Percentiles rank a stretch among this genome's conserved stretches.
phyloP scores from a whole-genome alignment of 1,140 invertebrate genomes.

The Potamilus streckersoni region DNA sequence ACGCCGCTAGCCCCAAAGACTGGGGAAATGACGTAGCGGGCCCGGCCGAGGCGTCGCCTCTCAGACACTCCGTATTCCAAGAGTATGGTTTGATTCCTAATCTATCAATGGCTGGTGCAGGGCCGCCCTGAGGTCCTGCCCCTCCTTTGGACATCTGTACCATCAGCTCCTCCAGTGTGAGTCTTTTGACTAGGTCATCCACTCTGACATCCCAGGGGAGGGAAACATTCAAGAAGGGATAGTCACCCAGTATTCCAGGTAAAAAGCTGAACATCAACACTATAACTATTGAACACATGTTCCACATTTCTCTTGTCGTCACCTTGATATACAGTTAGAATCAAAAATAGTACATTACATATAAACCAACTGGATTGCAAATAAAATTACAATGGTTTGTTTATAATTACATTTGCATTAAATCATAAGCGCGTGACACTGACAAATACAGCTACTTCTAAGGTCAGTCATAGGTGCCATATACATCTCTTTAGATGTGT shows the following conservation, averaged over 20 bases:
- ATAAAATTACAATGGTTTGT: no score
- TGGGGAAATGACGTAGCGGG: slow-evolving; percentile 47
- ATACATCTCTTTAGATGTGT: no score
- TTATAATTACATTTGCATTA: no score
- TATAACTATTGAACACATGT: no score
- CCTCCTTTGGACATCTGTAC: slow-evolving; percentile 45
- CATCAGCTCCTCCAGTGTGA: slow-evolving; percentile 42
- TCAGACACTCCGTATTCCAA: slow-evolving; percentile 60
- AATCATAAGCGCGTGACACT: no score
- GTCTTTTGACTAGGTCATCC: slow-evolving; percentile 42
- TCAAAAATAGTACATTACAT: no score
- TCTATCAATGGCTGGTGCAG: slow-evolving; percentile 49
- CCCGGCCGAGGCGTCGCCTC: slow-evolving; percentile 42
- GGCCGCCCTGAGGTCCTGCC: slow-evolving; percentile 35
- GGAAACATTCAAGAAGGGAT: slow-evolving; percentile 35
- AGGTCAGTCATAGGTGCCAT: no score
- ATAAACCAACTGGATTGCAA: no score
- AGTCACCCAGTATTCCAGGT: slow-evolving; percentile 3
- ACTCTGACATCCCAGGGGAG: slow-evolving; percentile 36
- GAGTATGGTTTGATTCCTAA: slow-evolving; percentile 53
- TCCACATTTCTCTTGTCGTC: no score
- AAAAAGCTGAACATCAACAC: no score
- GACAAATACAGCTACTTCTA: no score
- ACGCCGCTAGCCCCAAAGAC: slow-evolving; percentile 41
- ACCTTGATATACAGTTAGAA: no score